Conservation (phyloP, 2,113 vertebrate species). For the Leucosticte australis region DNA sequence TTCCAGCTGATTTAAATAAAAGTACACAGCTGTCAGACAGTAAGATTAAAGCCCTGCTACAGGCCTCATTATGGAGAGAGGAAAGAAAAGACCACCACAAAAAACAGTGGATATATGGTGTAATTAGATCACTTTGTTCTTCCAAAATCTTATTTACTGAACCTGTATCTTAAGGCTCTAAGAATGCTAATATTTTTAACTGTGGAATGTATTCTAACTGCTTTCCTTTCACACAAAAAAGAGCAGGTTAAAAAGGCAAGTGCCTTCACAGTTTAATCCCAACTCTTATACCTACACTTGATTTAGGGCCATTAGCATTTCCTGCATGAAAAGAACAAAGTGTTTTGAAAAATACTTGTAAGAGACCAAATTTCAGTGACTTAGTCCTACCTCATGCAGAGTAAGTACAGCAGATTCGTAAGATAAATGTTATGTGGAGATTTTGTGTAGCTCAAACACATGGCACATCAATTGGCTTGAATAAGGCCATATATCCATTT, state of each 20-base stretch:
- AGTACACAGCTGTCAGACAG: slow-evolving; percentile 56
- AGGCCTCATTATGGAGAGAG: not conserved
- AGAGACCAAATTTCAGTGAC: not conserved
- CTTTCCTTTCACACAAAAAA: not conserved
- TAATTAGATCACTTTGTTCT: slow-evolving; percentile 23
- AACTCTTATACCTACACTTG: not conserved
- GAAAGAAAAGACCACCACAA: slow-evolving; percentile 3
- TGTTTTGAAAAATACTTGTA: not conserved
- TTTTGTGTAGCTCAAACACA: not conserved
- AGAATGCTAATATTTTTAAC: not conserved
- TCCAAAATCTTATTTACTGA: not conserved
- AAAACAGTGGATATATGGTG: not conserved
- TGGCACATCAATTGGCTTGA: not conserved
- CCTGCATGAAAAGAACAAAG: not conserved
- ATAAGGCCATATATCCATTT: not conserved
- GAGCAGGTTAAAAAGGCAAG: not conserved
- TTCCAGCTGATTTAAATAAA: slow-evolving; percentile 67
- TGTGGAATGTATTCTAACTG: not conserved
- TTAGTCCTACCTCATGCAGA: not conserved
- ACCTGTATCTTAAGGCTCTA: not conserved
- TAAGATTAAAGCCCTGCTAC: slow-evolving; percentile 20
- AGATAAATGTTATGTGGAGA: not conserved
- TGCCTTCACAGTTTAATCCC: not conserved
- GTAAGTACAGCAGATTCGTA: not conserved
- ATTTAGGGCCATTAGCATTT: not conserved